phyloP scores from a whole-genome alignment of 2,888 invertebrate species.

The Acheta domesticus region DNA sequence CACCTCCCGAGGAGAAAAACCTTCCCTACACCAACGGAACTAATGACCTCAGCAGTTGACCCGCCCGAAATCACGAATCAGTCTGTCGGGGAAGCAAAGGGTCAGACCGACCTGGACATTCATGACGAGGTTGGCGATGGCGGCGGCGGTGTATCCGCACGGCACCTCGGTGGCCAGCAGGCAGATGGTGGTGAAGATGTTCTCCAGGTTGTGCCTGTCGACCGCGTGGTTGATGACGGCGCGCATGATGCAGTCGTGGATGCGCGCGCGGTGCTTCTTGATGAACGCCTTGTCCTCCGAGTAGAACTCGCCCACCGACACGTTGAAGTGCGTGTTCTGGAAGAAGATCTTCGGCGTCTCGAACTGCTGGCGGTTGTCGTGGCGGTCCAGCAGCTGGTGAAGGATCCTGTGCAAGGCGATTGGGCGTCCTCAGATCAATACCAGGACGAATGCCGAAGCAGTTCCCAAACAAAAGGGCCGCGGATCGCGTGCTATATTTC shows the following conservation, averaged over 20 bases:
- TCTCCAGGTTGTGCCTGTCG: slow-evolving; percentile 53
- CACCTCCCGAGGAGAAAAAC: too few relatives aligned
- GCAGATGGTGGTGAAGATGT: slow-evolving; percentile 55
- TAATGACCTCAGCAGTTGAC: too few relatives aligned
- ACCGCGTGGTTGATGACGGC: slow-evolving; percentile 51
- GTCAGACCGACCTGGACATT: slow-evolving; percentile 54
- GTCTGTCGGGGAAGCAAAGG: too few relatives aligned
- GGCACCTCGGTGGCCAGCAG: slow-evolving; percentile 58
- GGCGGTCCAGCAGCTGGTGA: slow-evolving; percentile 56
- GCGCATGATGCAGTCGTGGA: slow-evolving; percentile 51
- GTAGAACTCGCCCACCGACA: slow-evolving; percentile 48
- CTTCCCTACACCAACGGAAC: too few relatives aligned
- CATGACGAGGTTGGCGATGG: slow-evolving; percentile 58
- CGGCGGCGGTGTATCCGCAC: slow-evolving; percentile 59
- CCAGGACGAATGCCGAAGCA: too few relatives aligned
- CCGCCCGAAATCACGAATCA: too few relatives aligned
- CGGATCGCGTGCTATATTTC: too few relatives aligned
- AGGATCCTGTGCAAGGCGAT: slow-evolving; percentile 48
- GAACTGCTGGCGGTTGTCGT: slow-evolving; percentile 51
- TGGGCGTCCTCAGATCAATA: too few relatives aligned
- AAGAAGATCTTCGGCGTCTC: slow-evolving; percentile 54
- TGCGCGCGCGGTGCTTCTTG: slow-evolving; percentile 50
- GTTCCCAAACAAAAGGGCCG: too few relatives aligned
- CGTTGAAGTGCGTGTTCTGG: slow-evolving; percentile 47
- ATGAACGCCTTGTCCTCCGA: slow-evolving; percentile 54